phyloP scores from a whole-genome alignment of 2,888 invertebrate genomes.

The Cryptus armator region DNA sequence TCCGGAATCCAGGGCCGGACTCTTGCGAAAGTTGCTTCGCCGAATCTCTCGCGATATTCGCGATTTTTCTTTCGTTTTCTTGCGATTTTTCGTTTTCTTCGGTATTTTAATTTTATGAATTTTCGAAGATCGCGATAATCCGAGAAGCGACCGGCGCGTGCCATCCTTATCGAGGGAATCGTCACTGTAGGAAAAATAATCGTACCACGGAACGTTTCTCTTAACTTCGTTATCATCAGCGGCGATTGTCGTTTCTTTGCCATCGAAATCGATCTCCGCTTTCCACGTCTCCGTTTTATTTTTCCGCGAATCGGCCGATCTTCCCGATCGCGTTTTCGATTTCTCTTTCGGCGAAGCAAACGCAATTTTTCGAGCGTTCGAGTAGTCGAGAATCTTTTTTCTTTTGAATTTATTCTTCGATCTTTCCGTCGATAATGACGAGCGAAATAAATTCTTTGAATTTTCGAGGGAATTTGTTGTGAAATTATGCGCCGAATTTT shows the following conservation, averaged over 20 bases:
- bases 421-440: neutral
- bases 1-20: constrained; percentile 53
- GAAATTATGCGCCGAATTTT: neutral
- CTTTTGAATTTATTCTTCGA: neutral
- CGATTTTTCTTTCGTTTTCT: constrained; percentile 11
- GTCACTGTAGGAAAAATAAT: constrained; percentile 49
- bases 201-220: constrained; percentile 46
- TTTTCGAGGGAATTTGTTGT: neutral
- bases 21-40: constrained; percentile 46
- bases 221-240: constrained; percentile 5
- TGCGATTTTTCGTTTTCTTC: constrained; percentile 5
- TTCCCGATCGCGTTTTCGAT: constrained; percentile 30
- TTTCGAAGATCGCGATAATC: constrained; percentile 23
- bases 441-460: too few relatives aligned
- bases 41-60: constrained; percentile 22
- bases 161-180: constrained; percentile 31
- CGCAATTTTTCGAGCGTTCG: constrained; percentile 28
- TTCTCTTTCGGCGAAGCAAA: neutral
- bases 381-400: constrained; percentile 52
- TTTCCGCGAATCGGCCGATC: constrained; percentile 41
- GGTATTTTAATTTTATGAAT: neutral
- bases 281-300: constrained; percentile 56
- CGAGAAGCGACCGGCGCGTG: constrained; percentile 59
- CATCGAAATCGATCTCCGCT: constrained; percentile 46
- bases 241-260: constrained; percentile 6